Conservation (phyloP, 1,140 invertebrate species). For the Drosophila tropicalis region DNA sequence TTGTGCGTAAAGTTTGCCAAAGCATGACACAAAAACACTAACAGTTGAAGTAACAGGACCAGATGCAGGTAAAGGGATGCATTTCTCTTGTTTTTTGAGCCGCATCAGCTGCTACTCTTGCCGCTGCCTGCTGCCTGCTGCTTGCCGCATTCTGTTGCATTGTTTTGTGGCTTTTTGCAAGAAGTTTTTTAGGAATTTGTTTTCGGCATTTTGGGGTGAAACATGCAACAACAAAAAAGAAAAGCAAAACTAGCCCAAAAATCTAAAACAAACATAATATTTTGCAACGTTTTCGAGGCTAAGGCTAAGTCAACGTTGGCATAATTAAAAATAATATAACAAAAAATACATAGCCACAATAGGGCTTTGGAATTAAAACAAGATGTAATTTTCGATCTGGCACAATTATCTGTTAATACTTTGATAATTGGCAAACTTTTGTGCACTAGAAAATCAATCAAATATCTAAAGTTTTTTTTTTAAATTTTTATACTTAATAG, state of each 20-base stretch:
- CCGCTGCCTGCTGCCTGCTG: slow-evolving; percentile 1
- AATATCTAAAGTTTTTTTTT: too few relatives aligned
- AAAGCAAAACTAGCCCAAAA: not conserved
- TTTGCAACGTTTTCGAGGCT: not conserved
- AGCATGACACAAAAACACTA: slow-evolving; percentile 1
- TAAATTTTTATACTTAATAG: too few relatives aligned
- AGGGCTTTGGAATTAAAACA: too few relatives aligned
- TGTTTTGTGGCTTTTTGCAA: slow-evolving; percentile 18
- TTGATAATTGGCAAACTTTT: too few relatives aligned
- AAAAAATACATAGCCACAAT: too few relatives aligned
- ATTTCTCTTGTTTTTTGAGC: slow-evolving; percentile 11
- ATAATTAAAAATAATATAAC: slow-evolving; percentile 1
- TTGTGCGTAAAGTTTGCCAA: slow-evolving; percentile 32
- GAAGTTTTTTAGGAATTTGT: slow-evolving; percentile 11
- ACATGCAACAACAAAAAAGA: slow-evolving; percentile 3
- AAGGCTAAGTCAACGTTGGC: not conserved
- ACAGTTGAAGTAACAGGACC: slow-evolving; percentile 1
- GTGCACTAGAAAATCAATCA: too few relatives aligned
- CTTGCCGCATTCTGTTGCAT: slow-evolving; percentile 11
- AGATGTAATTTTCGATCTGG: too few relatives aligned
- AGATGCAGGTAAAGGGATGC: slow-evolving; percentile 13
- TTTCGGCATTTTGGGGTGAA: slow-evolving; percentile 16
- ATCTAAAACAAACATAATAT: not conserved
- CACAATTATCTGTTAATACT: too few relatives aligned
- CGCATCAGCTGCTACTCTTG: slow-evolving; percentile 25